Base-by-base conservation (phyloP, 2,797 vertebrate genomes). In the Epinephelus coioides region DNA sequence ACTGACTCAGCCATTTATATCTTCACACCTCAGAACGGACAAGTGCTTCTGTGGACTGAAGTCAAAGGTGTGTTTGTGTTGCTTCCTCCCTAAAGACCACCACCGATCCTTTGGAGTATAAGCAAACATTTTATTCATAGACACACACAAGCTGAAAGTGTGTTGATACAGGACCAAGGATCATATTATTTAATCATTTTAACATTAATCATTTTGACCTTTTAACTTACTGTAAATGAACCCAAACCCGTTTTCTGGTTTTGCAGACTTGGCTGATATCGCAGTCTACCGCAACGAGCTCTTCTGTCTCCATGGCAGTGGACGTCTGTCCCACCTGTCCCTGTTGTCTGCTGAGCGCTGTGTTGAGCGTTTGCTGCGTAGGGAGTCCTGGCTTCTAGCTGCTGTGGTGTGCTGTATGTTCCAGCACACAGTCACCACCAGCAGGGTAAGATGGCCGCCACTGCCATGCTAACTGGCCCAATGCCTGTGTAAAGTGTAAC, bases 31-130 rank as follows among this genome's bases (percentile, higher is more conserved):
- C 97, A 98, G 86, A 98, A 94, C 15, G 95, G 97, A 84, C 97
- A 99, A 86, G 96, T 99, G 76, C 96, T 99, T 68, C 95, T 99
- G 55, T 99, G 98, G 98, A 97, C 97, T 74, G 97, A 98, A 91
- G 85, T 99, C 54, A 97, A 96, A 96, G 98, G 98, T 98, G 38
- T 63, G 76, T n/a, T 68, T 83, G 46, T 83, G 43, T 4, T 68
- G 13, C 8, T 40, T 72, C 63, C 6, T 70, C 23, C 47, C n/a
- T 19, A 54, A 78, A 63, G 46, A 8, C 23, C 25, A 53, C 34
- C 19, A 12, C 19, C 0, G 6, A 15, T 27, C 25, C 18, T n/a
- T 7, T 46, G 2, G 2, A 62, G 19, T 51, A 56, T 38, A 5
- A 49, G 6, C 8, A 19, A 50, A 54, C 9, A 43, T 69, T 69